phyloP scores from a whole-genome alignment of 2,888 invertebrate genomes.

The Micropterix aruncella region DNA sequence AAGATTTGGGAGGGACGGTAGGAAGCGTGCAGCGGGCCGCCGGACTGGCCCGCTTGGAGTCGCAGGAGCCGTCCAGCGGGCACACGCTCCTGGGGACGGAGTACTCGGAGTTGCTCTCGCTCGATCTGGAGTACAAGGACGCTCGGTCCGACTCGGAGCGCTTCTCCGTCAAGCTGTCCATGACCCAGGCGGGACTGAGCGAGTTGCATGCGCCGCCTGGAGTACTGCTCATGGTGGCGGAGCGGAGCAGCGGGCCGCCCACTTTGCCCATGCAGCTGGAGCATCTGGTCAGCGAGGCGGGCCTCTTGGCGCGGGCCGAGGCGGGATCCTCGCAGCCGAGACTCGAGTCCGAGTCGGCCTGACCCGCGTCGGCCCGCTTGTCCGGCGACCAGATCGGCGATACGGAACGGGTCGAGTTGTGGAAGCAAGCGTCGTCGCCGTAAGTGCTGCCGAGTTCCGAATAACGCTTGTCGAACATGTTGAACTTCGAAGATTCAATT shows the following conservation, averaged over 20 bases:
- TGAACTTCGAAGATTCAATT: constrained; percentile 14
- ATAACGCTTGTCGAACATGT: constrained; percentile 23
- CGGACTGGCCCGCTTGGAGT: constrained; percentile 28
- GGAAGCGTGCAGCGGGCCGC: constrained; percentile 33
- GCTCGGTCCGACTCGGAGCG: constrained; percentile 42
- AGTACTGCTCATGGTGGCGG: constrained; percentile 38
- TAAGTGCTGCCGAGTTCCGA: constrained; percentile 29
- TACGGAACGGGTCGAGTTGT: constrained; percentile 26
- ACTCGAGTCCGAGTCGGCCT: constrained; percentile 19
- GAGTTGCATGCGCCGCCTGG: constrained; percentile 23
- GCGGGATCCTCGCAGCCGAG: constrained; percentile 22
- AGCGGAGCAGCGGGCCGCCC: constrained; percentile 51
- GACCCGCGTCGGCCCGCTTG: constrained; percentile 35
- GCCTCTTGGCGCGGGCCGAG: constrained; percentile 29
- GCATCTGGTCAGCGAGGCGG: constrained; percentile 43
- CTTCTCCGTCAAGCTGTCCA: constrained; percentile 36
- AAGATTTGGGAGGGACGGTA: constrained; percentile 38
- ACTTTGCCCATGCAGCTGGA: constrained; percentile 69
- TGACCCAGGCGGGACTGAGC: constrained; percentile 44
- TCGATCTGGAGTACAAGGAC: constrained; percentile 50
- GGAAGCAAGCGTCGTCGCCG: constrained; percentile 29
- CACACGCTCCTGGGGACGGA: constrained; percentile 38
- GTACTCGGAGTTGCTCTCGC: constrained; percentile 52
- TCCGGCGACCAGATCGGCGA: constrained; percentile 30
- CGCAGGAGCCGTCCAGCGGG: constrained; percentile 34